Conservation (phyloP, 1,140 invertebrate genomes). For the Luehdorfia chinensis region DNA sequence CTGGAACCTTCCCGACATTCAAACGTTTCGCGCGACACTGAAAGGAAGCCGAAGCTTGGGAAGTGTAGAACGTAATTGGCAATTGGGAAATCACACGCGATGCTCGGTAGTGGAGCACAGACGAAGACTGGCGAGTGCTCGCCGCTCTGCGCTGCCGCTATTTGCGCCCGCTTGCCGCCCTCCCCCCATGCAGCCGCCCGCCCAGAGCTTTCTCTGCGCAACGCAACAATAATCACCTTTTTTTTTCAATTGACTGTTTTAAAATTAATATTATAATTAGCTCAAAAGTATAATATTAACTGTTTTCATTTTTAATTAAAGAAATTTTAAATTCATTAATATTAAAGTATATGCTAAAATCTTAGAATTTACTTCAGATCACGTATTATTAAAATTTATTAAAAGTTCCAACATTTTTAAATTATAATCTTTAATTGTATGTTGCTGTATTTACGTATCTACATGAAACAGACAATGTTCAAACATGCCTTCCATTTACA, state of each 20-base stretch:
- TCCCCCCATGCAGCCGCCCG: slow-evolving; percentile 47
- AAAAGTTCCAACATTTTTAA: too few relatives aligned
- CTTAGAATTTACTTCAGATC: too few relatives aligned
- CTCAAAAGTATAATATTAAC: not conserved
- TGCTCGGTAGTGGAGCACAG: slow-evolving; percentile 21
- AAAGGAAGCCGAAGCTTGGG: not conserved
- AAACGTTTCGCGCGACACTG: slow-evolving; percentile 4
- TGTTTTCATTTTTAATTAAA: too few relatives aligned
- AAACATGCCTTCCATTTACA: too few relatives aligned
- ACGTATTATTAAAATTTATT: too few relatives aligned
- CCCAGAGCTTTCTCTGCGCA: slow-evolving; percentile 69
- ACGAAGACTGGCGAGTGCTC: slow-evolving; percentile 39
- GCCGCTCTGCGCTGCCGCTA: slow-evolving; percentile 59
- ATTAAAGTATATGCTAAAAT: too few relatives aligned
- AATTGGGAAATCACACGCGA: slow-evolving; percentile 14
- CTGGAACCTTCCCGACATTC: slow-evolving; percentile 10
- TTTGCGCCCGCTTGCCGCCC: slow-evolving; percentile 56
- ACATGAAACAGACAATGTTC: too few relatives aligned
- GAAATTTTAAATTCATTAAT: too few relatives aligned
- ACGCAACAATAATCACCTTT: slow-evolving; percentile 42
- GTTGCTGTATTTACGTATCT: too few relatives aligned
- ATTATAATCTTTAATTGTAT: too few relatives aligned
- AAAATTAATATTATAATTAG: slow-evolving; percentile 1
- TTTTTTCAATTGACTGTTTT: slow-evolving; percentile 18
- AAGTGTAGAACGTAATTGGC: too few relatives aligned